These are phyloP conservation scores for Brevimyrus niger DNA, from an alignment of 2,113 vertebrate species.

Conservation along the genomic window DNA sequence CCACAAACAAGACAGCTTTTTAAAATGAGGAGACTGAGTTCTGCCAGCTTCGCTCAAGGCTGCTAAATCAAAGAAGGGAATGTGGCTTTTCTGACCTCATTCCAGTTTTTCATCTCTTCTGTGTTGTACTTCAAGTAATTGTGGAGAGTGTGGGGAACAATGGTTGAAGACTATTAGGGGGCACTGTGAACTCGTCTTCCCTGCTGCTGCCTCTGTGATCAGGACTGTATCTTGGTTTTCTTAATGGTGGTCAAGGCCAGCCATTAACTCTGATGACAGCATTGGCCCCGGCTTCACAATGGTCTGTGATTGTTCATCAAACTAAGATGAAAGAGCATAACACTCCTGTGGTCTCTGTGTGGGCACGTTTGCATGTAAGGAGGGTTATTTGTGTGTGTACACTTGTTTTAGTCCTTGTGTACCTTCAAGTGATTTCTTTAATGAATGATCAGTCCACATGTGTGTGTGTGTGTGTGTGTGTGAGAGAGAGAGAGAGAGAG, in stretches of 20 bases:
- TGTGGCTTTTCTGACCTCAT: not conserved
- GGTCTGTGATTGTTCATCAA: constrained; percentile 5
- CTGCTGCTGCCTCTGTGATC: constrained; percentile 19
- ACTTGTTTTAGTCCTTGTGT: not conserved
- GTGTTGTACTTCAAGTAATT: constrained; percentile 14
- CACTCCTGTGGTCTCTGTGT: not conserved
- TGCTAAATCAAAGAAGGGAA: constrained; percentile 7
- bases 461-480: not conserved
- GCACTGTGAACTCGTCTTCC: not conserved
- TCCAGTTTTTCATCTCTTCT: constrained; percentile 8
- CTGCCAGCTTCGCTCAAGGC: not conserved
- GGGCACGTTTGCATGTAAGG: not conserved
- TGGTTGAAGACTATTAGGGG: constrained; percentile 5
- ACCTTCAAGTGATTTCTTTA: not conserved
- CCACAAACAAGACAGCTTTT: not conserved
- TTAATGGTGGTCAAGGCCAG: constrained; percentile 21
- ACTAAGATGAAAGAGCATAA: constrained; percentile 14
- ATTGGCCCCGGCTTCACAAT: not conserved
- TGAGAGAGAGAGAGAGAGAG: not conserved
- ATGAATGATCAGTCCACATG: not conserved
- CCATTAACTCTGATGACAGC: constrained; percentile 30
- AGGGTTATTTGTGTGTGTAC: not conserved
- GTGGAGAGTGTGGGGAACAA: constrained; percentile 22
- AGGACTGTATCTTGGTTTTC: constrained; percentile 10
- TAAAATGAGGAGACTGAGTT: not conserved